phyloP scores from a whole-genome alignment of 1,140 invertebrate species.

The Zaprionus tsacasi region DNA sequence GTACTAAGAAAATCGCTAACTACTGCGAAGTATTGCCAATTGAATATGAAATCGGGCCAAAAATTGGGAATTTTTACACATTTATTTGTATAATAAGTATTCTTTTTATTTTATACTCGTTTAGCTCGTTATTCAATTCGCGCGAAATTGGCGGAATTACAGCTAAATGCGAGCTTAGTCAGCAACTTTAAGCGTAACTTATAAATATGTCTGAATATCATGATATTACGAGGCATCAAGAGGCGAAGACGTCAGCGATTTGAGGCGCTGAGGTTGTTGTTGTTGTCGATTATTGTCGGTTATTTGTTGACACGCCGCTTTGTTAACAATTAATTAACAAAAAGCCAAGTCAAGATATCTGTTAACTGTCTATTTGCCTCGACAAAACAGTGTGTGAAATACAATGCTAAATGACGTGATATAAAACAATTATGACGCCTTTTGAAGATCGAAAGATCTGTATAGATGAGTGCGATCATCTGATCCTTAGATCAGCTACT shows the following conservation, averaged over 20 bases:
- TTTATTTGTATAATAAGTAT: neutral
- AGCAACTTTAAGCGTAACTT: constrained; percentile 56
- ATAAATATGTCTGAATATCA: constrained; percentile 31
- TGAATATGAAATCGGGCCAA: constrained; percentile 46
- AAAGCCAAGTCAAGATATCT: constrained; percentile 24
- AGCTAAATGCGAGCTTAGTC: constrained; percentile 63
- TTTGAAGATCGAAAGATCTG: constrained; percentile 3
- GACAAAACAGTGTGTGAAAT: constrained; percentile 21
- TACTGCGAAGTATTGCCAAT: constrained; percentile 55
- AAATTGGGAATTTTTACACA: constrained; percentile 35
- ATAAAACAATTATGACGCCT: constrained; percentile 62
- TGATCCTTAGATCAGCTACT: neutral
- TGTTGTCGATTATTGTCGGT: constrained; percentile 13
- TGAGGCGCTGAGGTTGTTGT: constrained; percentile 24
- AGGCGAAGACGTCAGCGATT: constrained; percentile 46
- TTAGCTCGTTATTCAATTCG: constrained; percentile 38
- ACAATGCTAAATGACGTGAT: constrained; percentile 42
- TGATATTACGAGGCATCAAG: constrained; percentile 22
- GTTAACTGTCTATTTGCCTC: constrained; percentile 56
- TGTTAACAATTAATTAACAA: constrained; percentile 77
- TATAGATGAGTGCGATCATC: neutral
- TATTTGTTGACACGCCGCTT: constrained; percentile 62
- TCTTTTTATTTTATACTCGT: neutral
- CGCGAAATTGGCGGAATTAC: constrained; percentile 70
- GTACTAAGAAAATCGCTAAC: constrained; percentile 7